Evolutionary conservation across 2,113 vertebrate genomes (phyloP).

Genomic region (Oncorhynchus mykiss): DNA sequence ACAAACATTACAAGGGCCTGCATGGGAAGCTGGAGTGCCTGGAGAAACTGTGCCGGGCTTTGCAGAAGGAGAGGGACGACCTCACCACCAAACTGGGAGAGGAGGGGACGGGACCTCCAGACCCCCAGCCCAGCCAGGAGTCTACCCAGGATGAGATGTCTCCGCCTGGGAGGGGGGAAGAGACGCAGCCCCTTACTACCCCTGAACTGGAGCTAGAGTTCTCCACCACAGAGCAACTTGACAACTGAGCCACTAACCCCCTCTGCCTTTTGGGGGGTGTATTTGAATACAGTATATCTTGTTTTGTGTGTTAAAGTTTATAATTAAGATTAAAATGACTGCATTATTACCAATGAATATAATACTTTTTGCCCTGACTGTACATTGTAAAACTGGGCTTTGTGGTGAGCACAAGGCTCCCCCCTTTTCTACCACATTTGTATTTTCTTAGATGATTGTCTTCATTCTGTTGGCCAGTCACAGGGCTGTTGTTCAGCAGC

Average conservation of each 20-base stretch:
- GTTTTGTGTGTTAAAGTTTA: too few species aligned
- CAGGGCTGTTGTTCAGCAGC: too few species aligned
- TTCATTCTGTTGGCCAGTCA: too few species aligned
- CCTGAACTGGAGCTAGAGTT: conserved; percentile 26
- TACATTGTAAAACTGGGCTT: too few species aligned
- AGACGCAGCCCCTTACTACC: conserved; percentile 34
- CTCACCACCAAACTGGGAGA: conserved; percentile 88
- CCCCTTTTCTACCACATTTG: too few species aligned
- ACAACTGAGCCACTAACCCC: not conserved
- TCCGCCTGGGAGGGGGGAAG: conserved; percentile 29
- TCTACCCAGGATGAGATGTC: conserved; percentile 55
- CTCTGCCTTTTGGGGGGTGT: too few species aligned
- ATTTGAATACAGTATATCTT: too few species aligned
- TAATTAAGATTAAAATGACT: too few species aligned
- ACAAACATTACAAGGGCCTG: conserved; percentile 92
- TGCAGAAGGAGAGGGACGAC: conserved; percentile 96
- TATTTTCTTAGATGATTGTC: too few species aligned
- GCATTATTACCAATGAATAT: too few species aligned
- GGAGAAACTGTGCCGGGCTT: conserved; percentile 93
- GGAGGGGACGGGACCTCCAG: conserved; percentile 43
- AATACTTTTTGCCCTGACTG: too few species aligned
- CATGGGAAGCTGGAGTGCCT: conserved; percentile 95
- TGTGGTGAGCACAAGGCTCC: too few species aligned
- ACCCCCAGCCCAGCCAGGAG: conserved; percentile 31
- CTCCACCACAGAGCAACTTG: conserved; percentile 1